phyloP scores from a whole-genome alignment of 2,888 invertebrate species.

The Hirtodrosophila confusa region DNA sequence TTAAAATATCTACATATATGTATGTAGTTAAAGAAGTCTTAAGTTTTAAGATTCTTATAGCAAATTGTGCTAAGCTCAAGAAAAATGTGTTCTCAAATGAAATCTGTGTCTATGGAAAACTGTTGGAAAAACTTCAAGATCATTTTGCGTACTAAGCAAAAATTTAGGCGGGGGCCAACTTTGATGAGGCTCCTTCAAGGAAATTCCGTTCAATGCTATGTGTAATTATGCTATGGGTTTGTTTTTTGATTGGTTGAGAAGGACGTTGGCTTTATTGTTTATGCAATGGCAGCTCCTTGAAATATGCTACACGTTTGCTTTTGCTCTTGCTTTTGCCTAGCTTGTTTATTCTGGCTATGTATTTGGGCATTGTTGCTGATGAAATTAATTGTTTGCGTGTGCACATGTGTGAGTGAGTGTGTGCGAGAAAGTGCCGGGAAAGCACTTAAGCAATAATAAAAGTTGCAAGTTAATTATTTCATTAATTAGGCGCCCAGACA shows the following conservation, averaged over 20 bases:
- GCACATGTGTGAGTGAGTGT: conserved; percentile 6
- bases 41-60: too few relatives aligned
- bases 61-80: neutral
- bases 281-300: conserved; percentile 20
- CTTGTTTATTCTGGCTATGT: conserved; percentile 31
- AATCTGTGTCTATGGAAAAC: neutral
- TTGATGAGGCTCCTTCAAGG: conserved; percentile 14
- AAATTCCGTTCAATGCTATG: conserved; percentile 9
- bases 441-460: conserved; percentile 65
- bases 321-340: conserved; percentile 27
- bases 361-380: conserved; percentile 46
- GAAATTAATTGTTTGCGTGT: conserved; percentile 69
- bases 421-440: conserved; percentile 50
- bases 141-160: conserved; percentile 29
- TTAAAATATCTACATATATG: too few relatives aligned
- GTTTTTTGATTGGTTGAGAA: neutral
- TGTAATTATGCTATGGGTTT: conserved; percentile 2
- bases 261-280: conserved; percentile 47
- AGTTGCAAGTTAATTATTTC: conserved; percentile 77
- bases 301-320: conserved; percentile 38
- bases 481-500: conserved; percentile 69
- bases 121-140: conserved; percentile 21
- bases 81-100: neutral
- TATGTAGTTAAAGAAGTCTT: too few relatives aligned
- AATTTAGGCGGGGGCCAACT: conserved; percentile 11